These are phyloP conservation scores for Thunnus albacares DNA, from an alignment of 2,797 vertebrate genomes.

Conservation along the genomic window DNA sequence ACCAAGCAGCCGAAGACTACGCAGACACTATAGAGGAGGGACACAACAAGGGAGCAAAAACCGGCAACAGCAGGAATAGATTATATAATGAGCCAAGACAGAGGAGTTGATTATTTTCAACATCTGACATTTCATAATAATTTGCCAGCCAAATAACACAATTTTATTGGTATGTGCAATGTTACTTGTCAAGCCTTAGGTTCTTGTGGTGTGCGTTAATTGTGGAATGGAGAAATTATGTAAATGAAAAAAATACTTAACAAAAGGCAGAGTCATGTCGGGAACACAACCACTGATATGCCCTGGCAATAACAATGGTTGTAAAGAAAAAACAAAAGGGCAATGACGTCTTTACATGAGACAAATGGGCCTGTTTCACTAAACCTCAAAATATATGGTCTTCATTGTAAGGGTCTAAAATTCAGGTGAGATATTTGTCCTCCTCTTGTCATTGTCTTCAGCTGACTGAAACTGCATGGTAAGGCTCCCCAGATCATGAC, in stretches of 20 bases:
- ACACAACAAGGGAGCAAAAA: constrained; percentile 20
- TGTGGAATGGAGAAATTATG: constrained; percentile 52
- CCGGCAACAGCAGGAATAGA: constrained; percentile 36
- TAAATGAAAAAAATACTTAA: constrained; percentile 50
- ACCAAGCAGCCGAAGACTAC: constrained; percentile 42
- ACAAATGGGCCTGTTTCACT: constrained; percentile 44
- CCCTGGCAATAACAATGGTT: constrained; percentile 48
- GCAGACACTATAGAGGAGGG: constrained; percentile 23
- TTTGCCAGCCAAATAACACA: constrained; percentile 51
- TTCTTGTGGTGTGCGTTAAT: constrained; percentile 43
- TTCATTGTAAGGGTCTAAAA: constrained; percentile 25
- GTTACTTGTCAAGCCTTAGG: constrained; percentile 55
- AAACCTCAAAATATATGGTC: constrained; percentile 22
- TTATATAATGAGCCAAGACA: constrained; percentile 48
- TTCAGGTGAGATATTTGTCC: constrained; percentile 37
- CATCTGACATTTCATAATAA: constrained; percentile 54
- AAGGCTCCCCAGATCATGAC: constrained; percentile 73
- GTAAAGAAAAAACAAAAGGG: constrained; percentile 56
- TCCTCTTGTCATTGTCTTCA: constrained; percentile 57
- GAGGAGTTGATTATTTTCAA: constrained; percentile 58
- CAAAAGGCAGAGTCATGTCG: constrained; percentile 66
- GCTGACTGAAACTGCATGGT: constrained; percentile 44
- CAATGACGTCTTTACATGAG: constrained; percentile 49
- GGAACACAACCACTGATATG: constrained; percentile 34
- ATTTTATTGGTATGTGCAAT: constrained; percentile 52